Base-by-base conservation (phyloP, 1,140 invertebrate species). In the Mylabris phalerata region DNA sequence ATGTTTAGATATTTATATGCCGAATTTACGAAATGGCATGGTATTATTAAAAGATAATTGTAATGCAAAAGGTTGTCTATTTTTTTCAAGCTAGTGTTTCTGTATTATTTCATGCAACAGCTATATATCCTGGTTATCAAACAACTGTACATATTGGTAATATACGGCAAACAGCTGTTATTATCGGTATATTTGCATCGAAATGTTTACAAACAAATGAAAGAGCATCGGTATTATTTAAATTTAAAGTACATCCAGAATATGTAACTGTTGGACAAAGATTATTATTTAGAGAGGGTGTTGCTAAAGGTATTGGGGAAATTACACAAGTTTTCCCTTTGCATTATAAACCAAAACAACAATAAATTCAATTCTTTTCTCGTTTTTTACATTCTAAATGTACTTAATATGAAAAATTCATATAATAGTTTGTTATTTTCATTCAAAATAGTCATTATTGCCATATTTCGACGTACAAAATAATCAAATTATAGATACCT, bases 91-190 rank as follows among this genome's bases (percentile, higher is more conserved):
- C 94, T 0, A 88, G 84, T 50, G 86, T 98, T 3, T 85, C 86
- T 39, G 83, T 98, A 4, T 77, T 97, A 6, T 90, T 88, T 64
- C 93, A 97, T 73, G 79, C 85, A 0, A 91, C 84, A 2, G 83
- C 84, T 19, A 95, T 98, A 59, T 87, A 84, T 60, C 83, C 82
- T 4, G 93, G 93, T 11, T 97, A 95, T 76, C 93, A 98, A 80
- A 89, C 91, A 25, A 96, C 93, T 0, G 86, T 98, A 2, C 92
- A 98, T 70, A 90, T 98, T 57, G 94, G 93, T 1, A 98, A 94
- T 71, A 90, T 98, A 10, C 77, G 93, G 7, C 96, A 98, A 77
- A 98, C 94, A 0, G 94, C 92, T 13, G 86, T 96, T 19, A 85
- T 95, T 24, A 84, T 83, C 46, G 84, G 80, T 11, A 87, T 89